phyloP scores from a whole-genome alignment of 2,797 vertebrate species.

The Sphenopsis melanotis region DNA sequence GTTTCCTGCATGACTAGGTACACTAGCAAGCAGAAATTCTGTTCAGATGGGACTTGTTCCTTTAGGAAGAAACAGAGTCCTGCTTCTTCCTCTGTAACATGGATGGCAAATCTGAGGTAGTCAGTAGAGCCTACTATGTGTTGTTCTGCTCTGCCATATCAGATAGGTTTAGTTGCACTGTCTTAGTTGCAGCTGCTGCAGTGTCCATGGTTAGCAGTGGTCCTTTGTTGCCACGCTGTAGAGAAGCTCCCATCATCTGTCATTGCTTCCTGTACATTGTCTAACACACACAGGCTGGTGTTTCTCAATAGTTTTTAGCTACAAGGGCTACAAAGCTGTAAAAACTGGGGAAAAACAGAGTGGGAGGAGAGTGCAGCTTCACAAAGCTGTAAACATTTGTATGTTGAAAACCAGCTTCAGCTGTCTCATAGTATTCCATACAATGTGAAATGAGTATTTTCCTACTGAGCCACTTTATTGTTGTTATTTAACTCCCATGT shows the following conservation, averaged over 20 bases:
- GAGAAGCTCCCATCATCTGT: neutral
- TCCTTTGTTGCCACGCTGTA: neutral
- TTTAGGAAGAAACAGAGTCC: neutral
- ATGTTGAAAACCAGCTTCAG: neutral
- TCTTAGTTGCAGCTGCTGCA: neutral
- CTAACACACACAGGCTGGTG: neutral
- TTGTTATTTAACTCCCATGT: neutral
- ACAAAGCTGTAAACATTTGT: neutral
- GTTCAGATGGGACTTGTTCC: neutral
- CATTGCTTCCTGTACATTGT: neutral
- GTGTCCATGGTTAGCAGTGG: neutral
- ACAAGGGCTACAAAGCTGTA: neutral
- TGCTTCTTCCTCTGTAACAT: neutral
- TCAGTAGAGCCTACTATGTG: neutral
- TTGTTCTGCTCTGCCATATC: neutral
- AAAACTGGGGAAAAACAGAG: neutral
- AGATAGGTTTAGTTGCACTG: neutral
- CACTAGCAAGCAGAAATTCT: neutral
- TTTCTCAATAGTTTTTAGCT: neutral
- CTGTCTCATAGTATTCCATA: neutral
- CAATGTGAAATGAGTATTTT: neutral
- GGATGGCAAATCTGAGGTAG: neutral
- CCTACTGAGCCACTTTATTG: neutral
- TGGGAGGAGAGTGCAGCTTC: neutral
- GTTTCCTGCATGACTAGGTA: neutral